A percentile compares a stretch with the other conserved stretches of the same genome.
phyloP scores from a whole-genome alignment of 2,113 vertebrate species.

The Morone saxatilis region DNA sequence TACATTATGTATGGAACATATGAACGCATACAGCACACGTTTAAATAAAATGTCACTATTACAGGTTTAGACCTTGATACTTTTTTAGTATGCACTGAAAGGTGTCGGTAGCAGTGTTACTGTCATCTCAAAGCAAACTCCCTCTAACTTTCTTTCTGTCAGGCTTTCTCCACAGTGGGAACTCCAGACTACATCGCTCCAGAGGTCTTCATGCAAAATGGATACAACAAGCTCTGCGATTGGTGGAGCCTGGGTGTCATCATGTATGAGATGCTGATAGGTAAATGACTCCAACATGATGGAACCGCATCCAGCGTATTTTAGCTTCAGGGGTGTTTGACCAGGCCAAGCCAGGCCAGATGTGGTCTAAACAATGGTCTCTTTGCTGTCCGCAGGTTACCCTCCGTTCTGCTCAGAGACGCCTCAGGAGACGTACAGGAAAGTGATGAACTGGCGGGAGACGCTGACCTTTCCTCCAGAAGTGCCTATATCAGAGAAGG shows the following conservation, averaged over 20 bases:
- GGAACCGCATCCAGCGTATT: not conserved
- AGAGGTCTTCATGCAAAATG: conserved; percentile 97
- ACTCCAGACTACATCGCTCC: conserved; percentile 98
- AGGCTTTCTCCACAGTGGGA: conserved; percentile 98
- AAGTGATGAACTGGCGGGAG: conserved; percentile 99
- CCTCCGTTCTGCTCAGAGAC: conserved; percentile 99
- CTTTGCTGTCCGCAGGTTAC: conserved; percentile 86
- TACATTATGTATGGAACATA: no score
- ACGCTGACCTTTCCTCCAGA: conserved; percentile 96
- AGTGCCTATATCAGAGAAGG: conserved; percentile 98
- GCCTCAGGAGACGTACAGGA: conserved; percentile 98
- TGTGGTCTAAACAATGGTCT: not conserved
- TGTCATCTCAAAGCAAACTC: not conserved
- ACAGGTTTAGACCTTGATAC: no score
- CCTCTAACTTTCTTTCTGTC: not conserved
- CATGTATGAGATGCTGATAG: conserved; percentile 99
- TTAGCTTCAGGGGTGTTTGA: not conserved
- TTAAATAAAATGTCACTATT: no score
- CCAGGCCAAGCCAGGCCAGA: not conserved
- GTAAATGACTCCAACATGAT: conserved; percentile 77
- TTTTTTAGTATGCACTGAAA: no score
- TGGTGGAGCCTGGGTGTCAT: conserved; percentile 99
- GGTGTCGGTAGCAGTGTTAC: no score
- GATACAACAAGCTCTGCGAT: conserved; percentile 98
- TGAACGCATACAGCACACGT: no score